Conservation (phyloP, 2,888 invertebrate genomes). For the Hesperia comma region DNA sequence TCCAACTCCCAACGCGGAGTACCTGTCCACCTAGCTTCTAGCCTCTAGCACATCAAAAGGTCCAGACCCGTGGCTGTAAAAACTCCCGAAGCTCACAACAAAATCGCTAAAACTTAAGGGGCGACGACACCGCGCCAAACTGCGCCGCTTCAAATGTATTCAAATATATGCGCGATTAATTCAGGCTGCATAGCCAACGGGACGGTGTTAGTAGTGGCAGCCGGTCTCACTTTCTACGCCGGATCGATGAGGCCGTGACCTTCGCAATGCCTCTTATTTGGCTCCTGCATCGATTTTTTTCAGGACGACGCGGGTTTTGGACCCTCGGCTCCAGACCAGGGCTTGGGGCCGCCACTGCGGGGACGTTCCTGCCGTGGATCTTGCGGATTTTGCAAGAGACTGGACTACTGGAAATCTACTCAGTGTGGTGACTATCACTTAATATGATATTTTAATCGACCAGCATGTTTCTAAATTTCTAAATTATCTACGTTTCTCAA, state of each 20-base stretch:
- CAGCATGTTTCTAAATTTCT: too few relatives aligned
- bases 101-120: constrained; percentile 81
- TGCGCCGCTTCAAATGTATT: constrained; percentile 76
- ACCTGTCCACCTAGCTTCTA: too few relatives aligned
- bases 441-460: too few relatives aligned
- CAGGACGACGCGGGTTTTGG: constrained; percentile 23
- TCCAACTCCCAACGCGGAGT: too few relatives aligned
- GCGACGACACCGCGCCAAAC: constrained; percentile 78
- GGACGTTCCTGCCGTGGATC: too few relatives aligned
- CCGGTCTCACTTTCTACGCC: constrained; percentile 82
- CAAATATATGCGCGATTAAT: constrained; percentile 85
- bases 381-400: too few relatives aligned
- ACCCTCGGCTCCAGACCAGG: neutral
- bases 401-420: too few relatives aligned
- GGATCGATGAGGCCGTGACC: constrained; percentile 84
- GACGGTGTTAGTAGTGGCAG: constrained; percentile 84
- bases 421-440: too few relatives aligned
- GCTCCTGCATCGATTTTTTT: constrained; percentile 74
- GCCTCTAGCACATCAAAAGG: neutral
- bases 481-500: too few relatives aligned
- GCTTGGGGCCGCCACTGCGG: too few relatives aligned
- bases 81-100: constrained; percentile 54
- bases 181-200: constrained; percentile 84
- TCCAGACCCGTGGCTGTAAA: neutral
- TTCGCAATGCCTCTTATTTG: constrained; percentile 79